phyloP scores from a whole-genome alignment of 2,797 vertebrate species.

The Acomys russatus region DNA sequence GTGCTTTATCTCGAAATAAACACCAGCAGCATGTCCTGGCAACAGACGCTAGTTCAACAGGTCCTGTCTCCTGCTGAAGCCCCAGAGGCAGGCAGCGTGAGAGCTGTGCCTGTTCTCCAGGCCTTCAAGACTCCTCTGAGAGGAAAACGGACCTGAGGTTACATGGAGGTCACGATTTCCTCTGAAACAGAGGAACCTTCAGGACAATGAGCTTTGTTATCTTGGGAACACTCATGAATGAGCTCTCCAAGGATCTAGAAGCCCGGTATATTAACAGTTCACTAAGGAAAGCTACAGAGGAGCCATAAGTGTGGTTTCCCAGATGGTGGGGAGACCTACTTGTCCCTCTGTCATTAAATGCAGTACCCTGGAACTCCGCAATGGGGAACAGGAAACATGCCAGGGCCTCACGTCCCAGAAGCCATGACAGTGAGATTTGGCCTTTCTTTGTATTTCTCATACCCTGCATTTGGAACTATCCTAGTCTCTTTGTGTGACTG shows the following conservation, averaged over 20 bases:
- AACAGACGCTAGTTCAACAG: background rate
- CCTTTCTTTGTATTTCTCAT: background rate
- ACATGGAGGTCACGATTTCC: constrained; percentile 69
- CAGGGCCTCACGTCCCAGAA: background rate
- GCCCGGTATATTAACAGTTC: constrained; percentile 45
- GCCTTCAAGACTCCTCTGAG: constrained; percentile 39
- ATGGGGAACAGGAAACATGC: background rate
- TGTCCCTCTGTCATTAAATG: background rate
- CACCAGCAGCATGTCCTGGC: background rate
- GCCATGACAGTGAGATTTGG: fast-evolving
- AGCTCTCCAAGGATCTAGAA: constrained; percentile 31
- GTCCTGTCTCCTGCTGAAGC: background rate
- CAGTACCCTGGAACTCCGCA: background rate
- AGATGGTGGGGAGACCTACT: background rate
- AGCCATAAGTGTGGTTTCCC: background rate
- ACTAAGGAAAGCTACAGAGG: constrained; percentile 55
- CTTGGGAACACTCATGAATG: constrained; percentile 67
- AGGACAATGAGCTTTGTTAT: constrained; percentile 52
- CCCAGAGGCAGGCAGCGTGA: background rate
- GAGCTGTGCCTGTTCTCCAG: background rate
- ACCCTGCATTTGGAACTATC: no score
- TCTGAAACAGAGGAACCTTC: constrained; percentile 58
- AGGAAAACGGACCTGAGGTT: constrained; percentile 63
- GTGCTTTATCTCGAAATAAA: constrained; percentile 8
- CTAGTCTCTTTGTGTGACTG: background rate